These are phyloP conservation scores for Aspiorhynchus laticeps DNA, from an alignment of 2,113 vertebrate species.

Conservation along the genomic window DNA sequence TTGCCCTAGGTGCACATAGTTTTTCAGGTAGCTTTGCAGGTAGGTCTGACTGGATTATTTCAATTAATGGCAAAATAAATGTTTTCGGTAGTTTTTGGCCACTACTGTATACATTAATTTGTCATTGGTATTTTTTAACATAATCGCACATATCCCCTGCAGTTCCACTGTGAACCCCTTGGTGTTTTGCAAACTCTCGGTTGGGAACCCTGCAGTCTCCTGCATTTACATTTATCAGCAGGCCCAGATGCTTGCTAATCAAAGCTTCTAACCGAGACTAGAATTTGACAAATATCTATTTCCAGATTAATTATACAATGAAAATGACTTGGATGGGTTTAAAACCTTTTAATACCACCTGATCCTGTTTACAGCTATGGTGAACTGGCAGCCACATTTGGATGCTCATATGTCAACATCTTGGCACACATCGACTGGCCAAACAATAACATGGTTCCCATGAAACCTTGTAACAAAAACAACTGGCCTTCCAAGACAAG, in stretches of 20 bases:
- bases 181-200: neutral
- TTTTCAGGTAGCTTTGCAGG: too few species aligned
- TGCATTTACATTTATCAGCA: neutral
- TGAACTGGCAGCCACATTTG: conserved; percentile 1
- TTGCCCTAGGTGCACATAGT: too few species aligned
- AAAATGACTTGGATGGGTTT: neutral
- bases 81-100: too few species aligned
- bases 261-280: neutral
- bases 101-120: neutral
- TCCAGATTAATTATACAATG: conserved; percentile 12
- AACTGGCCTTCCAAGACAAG: neutral
- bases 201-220: neutral
- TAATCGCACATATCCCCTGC: neutral
- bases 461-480: neutral
- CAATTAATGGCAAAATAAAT: too few species aligned
- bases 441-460: neutral
- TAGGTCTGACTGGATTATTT: too few species aligned
- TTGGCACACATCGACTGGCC: neutral
- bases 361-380: neutral
- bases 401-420: conserved; percentile 19
- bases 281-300: neutral
- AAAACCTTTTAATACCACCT: neutral
- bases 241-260: neutral
- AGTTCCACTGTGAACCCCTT: neutral
- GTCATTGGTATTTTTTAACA: neutral